Evolutionary conservation across 23 tunicate species (phyloP).

Genomic region (Oikopleura dioica): DNA sequence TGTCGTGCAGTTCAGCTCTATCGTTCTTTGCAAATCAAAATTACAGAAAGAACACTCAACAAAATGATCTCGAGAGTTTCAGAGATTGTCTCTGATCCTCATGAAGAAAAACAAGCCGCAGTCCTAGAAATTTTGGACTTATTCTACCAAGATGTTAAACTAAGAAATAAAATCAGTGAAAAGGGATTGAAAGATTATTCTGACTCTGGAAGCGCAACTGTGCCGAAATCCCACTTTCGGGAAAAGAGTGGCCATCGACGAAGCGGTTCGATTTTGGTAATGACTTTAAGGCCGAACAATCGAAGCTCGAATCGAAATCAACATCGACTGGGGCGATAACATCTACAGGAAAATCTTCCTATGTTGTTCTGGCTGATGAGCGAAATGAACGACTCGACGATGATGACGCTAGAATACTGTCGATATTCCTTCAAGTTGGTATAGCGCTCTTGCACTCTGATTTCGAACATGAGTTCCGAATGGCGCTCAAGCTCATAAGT

Average conservation of each 20-base stretch:
- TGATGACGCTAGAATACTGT: not conserved
- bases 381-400: not conserved
- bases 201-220: not conserved
- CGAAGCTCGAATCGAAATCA: not conserved
- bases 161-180: not conserved
- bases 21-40: no score
- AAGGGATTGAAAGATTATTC: not conserved
- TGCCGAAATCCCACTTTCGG: not conserved
- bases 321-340: not conserved
- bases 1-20: no score
- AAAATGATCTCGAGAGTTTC: no score
- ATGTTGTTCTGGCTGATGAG: not conserved
- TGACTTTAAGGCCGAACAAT: not conserved
- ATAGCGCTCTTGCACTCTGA: constrained; percentile 47
- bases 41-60: no score
- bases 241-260: not conserved
- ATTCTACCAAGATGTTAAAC: no score
- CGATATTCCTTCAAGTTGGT: constrained; percentile 30
- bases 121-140: not conserved
- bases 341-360: not conserved
- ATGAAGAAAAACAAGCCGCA: not conserved
- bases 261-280: not conserved
- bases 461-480: constrained; percentile 41
- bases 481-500: constrained; percentile 28
- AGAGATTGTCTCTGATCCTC: not conserved